A percentile compares a stretch with the other conserved stretches of the same genome.
Evolutionary conservation across 2,113 vertebrate genomes (phyloP).

Genomic region (Xiphorhynchus elegans): DNA sequence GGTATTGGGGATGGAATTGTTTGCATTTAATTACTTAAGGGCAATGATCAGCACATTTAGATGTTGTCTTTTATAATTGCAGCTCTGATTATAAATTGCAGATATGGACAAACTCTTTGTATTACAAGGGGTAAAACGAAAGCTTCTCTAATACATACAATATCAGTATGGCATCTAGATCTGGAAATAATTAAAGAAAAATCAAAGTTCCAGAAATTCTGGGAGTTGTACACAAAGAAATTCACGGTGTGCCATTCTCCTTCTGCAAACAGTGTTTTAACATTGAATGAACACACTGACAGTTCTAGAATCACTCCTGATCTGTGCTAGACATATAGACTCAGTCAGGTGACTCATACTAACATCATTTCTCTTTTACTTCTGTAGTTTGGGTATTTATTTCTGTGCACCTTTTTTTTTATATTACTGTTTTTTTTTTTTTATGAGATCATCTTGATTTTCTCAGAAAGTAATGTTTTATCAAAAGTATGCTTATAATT

Average conservation of each 20-base stretch:
- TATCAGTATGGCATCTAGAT: background rate
- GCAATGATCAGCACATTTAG: background rate
- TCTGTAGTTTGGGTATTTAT: background rate
- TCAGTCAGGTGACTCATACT: background rate
- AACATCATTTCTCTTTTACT: background rate
- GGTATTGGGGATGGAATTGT: background rate
- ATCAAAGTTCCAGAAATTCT: background rate
- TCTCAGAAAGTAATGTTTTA: background rate
- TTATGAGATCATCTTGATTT: background rate
- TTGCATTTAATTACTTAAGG: background rate
- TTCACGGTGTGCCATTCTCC: background rate
- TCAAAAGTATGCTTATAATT: background rate
- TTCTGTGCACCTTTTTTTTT: background rate
- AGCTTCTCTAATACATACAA: background rate
- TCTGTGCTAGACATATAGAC: accelerated
- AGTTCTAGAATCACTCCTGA: background rate
- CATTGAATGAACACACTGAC: background rate
- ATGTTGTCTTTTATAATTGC: background rate
- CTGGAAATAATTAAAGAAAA: background rate
- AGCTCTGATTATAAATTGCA: background rate
- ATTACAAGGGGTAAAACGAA: background rate
- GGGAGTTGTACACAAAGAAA: background rate
- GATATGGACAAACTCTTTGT: background rate
- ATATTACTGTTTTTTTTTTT: background rate
- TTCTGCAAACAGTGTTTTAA: background rate